A percentile compares a stretch with the other conserved stretches of the same genome.
These are phyloP conservation scores for Petrophora chlorosata DNA, from an alignment of 2,888 invertebrate species.

Conservation along the genomic window DNA sequence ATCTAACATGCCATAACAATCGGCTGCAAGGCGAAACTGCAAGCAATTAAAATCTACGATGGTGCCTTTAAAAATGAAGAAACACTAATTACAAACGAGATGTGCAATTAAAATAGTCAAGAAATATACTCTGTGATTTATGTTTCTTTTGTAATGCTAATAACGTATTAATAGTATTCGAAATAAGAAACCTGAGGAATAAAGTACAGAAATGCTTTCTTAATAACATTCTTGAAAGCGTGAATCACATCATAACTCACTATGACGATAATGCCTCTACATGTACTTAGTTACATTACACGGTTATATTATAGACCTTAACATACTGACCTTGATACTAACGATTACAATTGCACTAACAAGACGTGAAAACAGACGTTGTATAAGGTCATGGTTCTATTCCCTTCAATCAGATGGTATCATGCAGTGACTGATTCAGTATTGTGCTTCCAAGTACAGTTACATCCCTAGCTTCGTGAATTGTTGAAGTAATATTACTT, in stretches of 20 bases:
- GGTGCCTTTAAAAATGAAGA: constrained; percentile 35
- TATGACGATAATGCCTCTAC: neutral
- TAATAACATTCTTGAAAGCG: constrained; percentile 3
- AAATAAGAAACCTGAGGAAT: neutral
- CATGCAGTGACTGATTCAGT: constrained; percentile 46
- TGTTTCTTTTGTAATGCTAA: constrained; percentile 17
- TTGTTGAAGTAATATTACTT: too few species aligned
- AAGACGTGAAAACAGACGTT: constrained; percentile 55
- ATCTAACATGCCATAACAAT: constrained; percentile 50
- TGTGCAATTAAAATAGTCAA: constrained; percentile 37
- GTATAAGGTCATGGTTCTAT: constrained; percentile 55
- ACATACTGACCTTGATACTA: constrained; percentile 39
- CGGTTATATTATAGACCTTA: constrained; percentile 14
- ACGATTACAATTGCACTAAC: constrained; percentile 63
- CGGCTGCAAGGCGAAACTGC: constrained; percentile 38
- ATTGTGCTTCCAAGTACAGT: constrained; percentile 47
- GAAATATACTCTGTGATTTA: constrained; percentile 21
- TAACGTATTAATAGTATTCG: constrained; percentile 1
- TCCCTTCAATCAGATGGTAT: constrained; percentile 51
- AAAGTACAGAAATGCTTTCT: neutral
- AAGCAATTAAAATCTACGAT: constrained; percentile 45
- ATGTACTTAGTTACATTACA: neutral
- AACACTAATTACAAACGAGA: constrained; percentile 34
- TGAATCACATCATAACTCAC: constrained; percentile 1
- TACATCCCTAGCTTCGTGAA: constrained; percentile 39